Conservation (phyloP, 53 echinoderm and acorn worm species). For the Echinarachnius parma region DNA sequence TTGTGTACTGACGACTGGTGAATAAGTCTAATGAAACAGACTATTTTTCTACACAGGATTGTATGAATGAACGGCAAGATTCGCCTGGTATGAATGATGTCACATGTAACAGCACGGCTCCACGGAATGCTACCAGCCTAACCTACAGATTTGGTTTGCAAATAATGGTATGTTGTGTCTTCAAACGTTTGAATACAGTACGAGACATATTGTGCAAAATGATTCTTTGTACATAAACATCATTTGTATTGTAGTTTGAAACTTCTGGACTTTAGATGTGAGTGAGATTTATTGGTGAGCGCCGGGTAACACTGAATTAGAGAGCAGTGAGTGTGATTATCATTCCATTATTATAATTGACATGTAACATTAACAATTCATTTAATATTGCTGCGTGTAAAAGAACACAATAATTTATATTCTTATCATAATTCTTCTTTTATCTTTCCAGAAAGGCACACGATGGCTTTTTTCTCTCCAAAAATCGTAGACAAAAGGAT, state of each 20-base stretch:
- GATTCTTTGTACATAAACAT: slow-evolving; percentile 38
- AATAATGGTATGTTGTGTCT: slow-evolving; percentile 37
- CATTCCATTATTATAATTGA: slow-evolving; percentile 35
- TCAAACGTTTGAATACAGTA: slow-evolving; percentile 37
- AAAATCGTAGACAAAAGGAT: slow-evolving; percentile 52
- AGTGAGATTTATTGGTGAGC: slow-evolving; percentile 26
- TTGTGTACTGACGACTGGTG: slow-evolving; percentile 20
- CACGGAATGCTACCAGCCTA: slow-evolving; percentile 33
- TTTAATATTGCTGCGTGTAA: slow-evolving; percentile 50
- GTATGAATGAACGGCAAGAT: slow-evolving; percentile 44
- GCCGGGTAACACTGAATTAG: slow-evolving; percentile 9
- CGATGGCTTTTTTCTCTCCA: slow-evolving; percentile 48
- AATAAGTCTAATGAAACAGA: slow-evolving; percentile 37
- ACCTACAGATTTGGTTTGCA: slow-evolving; percentile 42
- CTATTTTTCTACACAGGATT: slow-evolving; percentile 38
- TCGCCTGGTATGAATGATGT: slow-evolving; percentile 28
- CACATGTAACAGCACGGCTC: slow-evolving; percentile 33
- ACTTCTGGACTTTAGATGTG: slow-evolving; percentile 13
- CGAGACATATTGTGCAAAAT: too few relatives aligned
- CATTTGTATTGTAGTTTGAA: too few relatives aligned
- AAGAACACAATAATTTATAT: slow-evolving; percentile 52
- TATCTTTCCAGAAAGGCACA: slow-evolving; percentile 51
- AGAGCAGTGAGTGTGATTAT: slow-evolving; percentile 21
- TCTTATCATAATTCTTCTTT: slow-evolving; percentile 25
- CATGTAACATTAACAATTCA: slow-evolving; percentile 44